A percentile compares a stretch with the other conserved stretches of the same genome.
Conservation (phyloP, 2,113 vertebrate genomes). For the Ornithorhynchus anatinus region DNA sequence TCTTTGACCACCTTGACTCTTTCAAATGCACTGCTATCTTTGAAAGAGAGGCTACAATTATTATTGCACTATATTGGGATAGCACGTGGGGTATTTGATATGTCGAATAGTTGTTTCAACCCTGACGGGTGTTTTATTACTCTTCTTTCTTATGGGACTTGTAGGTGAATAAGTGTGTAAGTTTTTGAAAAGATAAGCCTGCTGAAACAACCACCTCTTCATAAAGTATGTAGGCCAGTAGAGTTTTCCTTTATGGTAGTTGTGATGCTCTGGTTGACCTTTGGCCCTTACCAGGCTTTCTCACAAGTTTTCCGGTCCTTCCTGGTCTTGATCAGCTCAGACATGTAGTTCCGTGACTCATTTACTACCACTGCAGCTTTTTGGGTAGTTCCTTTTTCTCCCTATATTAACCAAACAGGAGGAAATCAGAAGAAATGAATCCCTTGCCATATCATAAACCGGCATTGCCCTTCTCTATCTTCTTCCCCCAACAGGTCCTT, state of each 20-base stretch:
- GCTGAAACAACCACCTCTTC: too few species aligned
- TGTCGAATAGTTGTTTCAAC: too few species aligned
- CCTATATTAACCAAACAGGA: background rate
- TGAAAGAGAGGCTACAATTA: too few species aligned
- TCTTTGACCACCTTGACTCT: too few species aligned
- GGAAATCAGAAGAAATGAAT: background rate
- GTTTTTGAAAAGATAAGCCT: too few species aligned
- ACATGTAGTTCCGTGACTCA: background rate
- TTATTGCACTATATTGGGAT: too few species aligned
- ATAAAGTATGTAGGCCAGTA: fast-evolving
- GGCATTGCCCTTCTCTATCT: background rate
- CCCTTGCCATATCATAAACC: background rate
- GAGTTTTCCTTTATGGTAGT: background rate
- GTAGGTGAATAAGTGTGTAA: too few species aligned
- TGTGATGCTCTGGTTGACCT: background rate
- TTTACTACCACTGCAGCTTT: background rate
- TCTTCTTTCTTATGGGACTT: too few species aligned
- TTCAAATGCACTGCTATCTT: too few species aligned
- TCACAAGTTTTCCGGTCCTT: background rate
- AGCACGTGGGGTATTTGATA: too few species aligned
- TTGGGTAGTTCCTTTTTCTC: background rate
- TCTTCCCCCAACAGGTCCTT: background rate
- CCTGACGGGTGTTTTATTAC: too few species aligned
- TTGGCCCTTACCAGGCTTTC: too few species aligned
- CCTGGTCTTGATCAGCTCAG: background rate